These are phyloP conservation scores for Ibidorhyncha struthersii DNA, from an alignment of 2,113 vertebrate genomes.

Conservation along the genomic window DNA sequence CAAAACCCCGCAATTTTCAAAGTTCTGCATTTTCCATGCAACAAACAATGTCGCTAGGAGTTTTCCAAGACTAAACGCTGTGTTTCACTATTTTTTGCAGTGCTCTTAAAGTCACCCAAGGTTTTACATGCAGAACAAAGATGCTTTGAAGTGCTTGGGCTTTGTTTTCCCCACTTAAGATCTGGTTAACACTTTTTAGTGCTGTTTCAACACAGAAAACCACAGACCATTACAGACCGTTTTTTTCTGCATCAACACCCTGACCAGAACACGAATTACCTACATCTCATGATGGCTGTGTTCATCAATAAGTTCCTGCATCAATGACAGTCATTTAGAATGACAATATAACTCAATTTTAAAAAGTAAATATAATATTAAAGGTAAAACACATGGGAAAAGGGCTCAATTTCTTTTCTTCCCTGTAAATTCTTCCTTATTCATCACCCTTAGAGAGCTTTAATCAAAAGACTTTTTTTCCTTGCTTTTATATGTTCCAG, in stretches of 20 bases:
- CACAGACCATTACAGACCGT: not conserved
- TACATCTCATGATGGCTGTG: not conserved
- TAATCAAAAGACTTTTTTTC: not conserved
- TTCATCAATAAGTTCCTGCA: not conserved
- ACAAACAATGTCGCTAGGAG: not conserved
- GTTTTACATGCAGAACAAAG: not conserved
- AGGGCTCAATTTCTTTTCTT: not conserved
- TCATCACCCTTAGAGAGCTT: not conserved
- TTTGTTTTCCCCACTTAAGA: not conserved
- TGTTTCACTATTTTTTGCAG: not conserved
- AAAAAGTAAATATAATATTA: not conserved
- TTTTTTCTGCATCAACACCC: not conserved
- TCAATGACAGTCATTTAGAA: not conserved
- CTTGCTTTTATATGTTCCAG: not conserved
- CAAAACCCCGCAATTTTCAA: not conserved
- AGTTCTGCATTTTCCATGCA: not conserved
- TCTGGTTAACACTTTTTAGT: not conserved
- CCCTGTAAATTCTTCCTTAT: not conserved
- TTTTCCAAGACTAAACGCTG: not conserved
- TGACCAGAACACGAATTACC: not conserved
- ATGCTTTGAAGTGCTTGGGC: not conserved
- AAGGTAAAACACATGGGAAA: not conserved
- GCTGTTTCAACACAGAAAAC: not conserved
- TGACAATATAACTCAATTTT: not conserved
- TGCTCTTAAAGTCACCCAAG: not conserved